Base-by-base conservation (phyloP, 2,888 invertebrate genomes). In the Meghimatium bilineatum region DNA sequence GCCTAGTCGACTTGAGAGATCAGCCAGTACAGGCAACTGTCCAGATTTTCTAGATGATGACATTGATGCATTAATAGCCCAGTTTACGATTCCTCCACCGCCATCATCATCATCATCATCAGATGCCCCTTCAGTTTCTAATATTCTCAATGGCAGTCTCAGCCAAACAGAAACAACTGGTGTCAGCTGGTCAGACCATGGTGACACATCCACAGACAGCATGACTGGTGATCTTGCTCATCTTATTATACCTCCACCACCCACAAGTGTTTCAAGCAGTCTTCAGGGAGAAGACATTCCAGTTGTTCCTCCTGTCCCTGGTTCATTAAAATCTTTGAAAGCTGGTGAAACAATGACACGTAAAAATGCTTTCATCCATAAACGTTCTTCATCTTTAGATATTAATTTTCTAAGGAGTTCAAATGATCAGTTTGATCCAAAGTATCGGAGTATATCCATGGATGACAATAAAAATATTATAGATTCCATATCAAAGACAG, bases 1-100 rank as follows among this genome's bases (percentile, higher is more conserved):
- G 10, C 74, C 79, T 20, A 74, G 74, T 56, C 80, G 83, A n/a
- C 77, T 90, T 67, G 83, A 85, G 67, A 89, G 89, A 77, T 91
- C 91, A 49, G 89, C 89, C 52, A 91, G 91, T 86, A 89, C 88
- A 32, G 90, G 89, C 66, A 88, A 89, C 74, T 90, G 89, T 83
- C 90, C 90, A 20, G 90, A 90, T 84, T 89, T 91, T 82, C 87
- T 91, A 52, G 90, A 90, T 83, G 86, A 87, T 49, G 96, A 96
- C 90, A 94, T 97, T 88, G 97, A 97, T 92, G 96, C 96, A 89
- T 97, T 97, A 93, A 95, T 97, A 88, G 97, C 97, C 8, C 96
- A 96, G 89, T 96, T 97, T 60, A 96, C 96, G 12, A 96, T 97
- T 86, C 96, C 96, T 67, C 97, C 97, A 26, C 97, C 97, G 0